Conservation (phyloP, 2,888 invertebrate species). For the Drosophila dives region DNA sequence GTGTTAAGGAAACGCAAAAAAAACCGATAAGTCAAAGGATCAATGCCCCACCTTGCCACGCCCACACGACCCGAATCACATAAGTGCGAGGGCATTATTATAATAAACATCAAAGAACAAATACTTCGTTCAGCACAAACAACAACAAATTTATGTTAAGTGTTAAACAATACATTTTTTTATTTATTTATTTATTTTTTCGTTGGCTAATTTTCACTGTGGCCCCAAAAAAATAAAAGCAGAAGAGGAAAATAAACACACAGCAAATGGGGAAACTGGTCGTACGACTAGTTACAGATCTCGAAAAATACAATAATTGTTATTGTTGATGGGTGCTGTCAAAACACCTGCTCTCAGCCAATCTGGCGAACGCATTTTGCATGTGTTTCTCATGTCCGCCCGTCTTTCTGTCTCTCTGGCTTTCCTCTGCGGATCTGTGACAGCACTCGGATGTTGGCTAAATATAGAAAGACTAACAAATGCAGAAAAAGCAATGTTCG, state of each 20-base stretch:
- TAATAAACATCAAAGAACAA: slow-evolving; percentile 4
- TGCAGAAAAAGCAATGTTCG: slow-evolving; percentile 15
- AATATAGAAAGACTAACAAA: slow-evolving; percentile 44
- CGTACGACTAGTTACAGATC: slow-evolving; percentile 30
- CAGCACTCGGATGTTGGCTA: slow-evolving; percentile 51
- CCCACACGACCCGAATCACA: slow-evolving; percentile 5
- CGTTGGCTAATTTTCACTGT: slow-evolving; percentile 26
- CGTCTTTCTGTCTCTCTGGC: slow-evolving; percentile 2
- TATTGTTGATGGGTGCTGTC: slow-evolving; percentile 41
- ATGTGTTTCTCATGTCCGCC: slow-evolving; percentile 4
- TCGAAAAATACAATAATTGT: slow-evolving; percentile 47
- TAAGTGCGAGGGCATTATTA: neutral
- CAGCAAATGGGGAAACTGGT: neutral
- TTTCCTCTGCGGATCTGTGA: slow-evolving; percentile 28
- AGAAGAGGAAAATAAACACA: slow-evolving; percentile 24
- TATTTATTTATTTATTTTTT: slow-evolving; percentile 16
- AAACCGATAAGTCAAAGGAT: slow-evolving; percentile 48
- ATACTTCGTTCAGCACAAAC: slow-evolving; percentile 13
- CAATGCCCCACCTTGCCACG: slow-evolving; percentile 23
- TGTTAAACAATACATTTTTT: slow-evolving; percentile 12
- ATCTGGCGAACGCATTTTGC: slow-evolving; percentile 24
- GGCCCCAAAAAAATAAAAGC: slow-evolving; percentile 2
- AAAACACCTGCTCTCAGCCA: slow-evolving; percentile 49
- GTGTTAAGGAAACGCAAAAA: slow-evolving; percentile 29
- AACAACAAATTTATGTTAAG: slow-evolving; percentile 14